These are phyloP conservation scores for Lottia scabra DNA, from an alignment of 2,888 invertebrate species.

Conservation along the genomic window DNA sequence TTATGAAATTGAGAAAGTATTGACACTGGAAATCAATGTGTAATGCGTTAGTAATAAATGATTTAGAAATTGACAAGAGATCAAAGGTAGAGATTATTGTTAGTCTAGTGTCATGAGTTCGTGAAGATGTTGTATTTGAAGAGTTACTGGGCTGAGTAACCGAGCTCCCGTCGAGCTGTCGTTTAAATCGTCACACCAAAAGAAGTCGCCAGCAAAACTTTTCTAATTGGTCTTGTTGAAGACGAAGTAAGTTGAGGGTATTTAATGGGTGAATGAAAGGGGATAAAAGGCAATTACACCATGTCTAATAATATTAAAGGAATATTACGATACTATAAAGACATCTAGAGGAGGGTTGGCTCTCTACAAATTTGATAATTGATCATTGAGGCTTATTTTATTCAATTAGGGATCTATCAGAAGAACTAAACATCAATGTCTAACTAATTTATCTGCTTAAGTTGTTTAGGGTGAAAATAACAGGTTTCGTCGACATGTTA, in stretches of 20 bases:
- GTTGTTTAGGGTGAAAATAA: not conserved
- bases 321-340: not conserved
- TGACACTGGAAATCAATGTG: too few species aligned
- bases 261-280: not conserved
- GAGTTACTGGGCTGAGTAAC: too few species aligned
- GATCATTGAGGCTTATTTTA: not conserved
- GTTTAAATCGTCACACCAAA: too few species aligned
- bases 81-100: too few species aligned
- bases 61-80: too few species aligned
- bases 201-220: too few species aligned
- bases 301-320: not conserved
- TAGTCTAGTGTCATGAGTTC: too few species aligned
- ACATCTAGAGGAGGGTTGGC: not conserved
- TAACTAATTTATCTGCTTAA: slow-evolving; percentile 3
- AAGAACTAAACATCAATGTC: not conserved
- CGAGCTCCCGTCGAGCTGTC: too few species aligned
- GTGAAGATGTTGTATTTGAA: too few species aligned
- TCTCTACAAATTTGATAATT: slow-evolving; percentile 1
- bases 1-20: too few species aligned
- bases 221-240: too few species aligned
- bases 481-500: not conserved
- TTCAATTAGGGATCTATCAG: not conserved
- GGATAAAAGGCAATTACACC: not conserved
- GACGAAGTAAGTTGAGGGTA: not conserved
- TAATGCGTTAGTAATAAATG: too few species aligned